Evolutionary conservation across 2,888 invertebrate genomes (phyloP).

Genomic region (Melinaea menophilus): DNA sequence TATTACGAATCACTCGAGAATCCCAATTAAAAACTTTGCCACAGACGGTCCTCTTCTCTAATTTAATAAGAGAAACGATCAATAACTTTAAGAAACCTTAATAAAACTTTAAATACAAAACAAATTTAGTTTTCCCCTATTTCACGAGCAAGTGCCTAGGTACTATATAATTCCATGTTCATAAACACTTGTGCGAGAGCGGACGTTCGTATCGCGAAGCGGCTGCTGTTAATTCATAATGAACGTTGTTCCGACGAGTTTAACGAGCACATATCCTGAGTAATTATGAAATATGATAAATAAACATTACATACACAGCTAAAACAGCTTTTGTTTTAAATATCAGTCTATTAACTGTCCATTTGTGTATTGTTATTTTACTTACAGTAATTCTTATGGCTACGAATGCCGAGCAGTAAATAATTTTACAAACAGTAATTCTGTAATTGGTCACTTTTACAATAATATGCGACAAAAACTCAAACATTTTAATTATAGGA

Average conservation of each 20-base stretch:
- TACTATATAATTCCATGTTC: conserved; percentile 6
- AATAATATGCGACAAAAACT: too few species aligned
- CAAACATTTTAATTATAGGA: too few species aligned
- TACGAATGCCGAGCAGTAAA: too few species aligned
- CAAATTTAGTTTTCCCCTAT: too few species aligned
- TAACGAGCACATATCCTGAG: conserved; percentile 41
- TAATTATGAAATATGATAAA: conserved; percentile 21
- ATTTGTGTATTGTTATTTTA: too few species aligned
- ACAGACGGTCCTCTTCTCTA: neutral
- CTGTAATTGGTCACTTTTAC: too few species aligned
- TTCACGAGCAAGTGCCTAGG: neutral
- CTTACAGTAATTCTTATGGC: too few species aligned
- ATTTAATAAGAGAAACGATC: neutral
- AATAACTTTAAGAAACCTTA: neutral
- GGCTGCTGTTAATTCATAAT: conserved; percentile 47
- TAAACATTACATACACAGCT: conserved; percentile 6
- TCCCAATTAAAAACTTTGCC: neutral
- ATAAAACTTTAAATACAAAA: neutral
- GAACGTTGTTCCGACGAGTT: conserved; percentile 52
- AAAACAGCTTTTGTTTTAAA: neutral
- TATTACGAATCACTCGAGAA: neutral
- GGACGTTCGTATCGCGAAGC: conserved; percentile 11
- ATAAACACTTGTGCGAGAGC: neutral
- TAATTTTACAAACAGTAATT: too few species aligned
- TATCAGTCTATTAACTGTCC: neutral